These are phyloP conservation scores for Ophraella communa DNA, from an alignment of 2,888 invertebrate species.

Conservation along the genomic window DNA sequence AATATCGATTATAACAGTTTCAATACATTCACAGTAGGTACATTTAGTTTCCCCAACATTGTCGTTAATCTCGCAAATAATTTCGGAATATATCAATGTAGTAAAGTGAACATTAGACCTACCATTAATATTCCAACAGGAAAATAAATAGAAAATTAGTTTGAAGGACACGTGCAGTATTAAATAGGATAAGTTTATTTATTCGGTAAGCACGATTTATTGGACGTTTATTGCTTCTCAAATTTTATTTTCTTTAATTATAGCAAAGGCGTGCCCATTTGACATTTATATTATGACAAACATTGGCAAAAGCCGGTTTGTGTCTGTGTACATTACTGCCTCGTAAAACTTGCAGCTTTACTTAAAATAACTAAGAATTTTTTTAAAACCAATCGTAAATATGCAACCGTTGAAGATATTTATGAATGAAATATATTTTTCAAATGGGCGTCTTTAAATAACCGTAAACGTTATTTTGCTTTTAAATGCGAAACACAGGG, in stretches of 20 bases:
- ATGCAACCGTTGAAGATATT: neutral
- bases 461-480: neutral
- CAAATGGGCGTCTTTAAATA: neutral
- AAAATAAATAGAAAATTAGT: neutral
- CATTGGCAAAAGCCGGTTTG: constrained; percentile 29
- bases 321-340: constrained; percentile 20
- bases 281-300: constrained; percentile 27
- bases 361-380: constrained; percentile 8
- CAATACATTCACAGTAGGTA: too few species aligned
- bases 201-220: constrained; percentile 38
- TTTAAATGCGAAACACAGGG: neutral
- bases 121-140: neutral
- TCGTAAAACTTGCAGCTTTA: constrained; percentile 22
- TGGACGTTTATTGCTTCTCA: constrained; percentile 35
- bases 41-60: too few species aligned
- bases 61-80: neutral
- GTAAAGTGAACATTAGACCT: neutral
- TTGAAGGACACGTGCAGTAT: constrained; percentile 20
- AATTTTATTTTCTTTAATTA: constrained; percentile 12
- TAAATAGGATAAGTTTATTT: constrained; percentile 31
- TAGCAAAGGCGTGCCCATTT: constrained; percentile 20
- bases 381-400: neutral
- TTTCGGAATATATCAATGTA: neutral
- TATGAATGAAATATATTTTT: constrained; percentile 9
- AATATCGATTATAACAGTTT: too few species aligned